A percentile compares a stretch with the other conserved stretches of the same genome.
phyloP scores from a whole-genome alignment of 2,113 vertebrate species.

The Thryonomys swinderianus region DNA sequence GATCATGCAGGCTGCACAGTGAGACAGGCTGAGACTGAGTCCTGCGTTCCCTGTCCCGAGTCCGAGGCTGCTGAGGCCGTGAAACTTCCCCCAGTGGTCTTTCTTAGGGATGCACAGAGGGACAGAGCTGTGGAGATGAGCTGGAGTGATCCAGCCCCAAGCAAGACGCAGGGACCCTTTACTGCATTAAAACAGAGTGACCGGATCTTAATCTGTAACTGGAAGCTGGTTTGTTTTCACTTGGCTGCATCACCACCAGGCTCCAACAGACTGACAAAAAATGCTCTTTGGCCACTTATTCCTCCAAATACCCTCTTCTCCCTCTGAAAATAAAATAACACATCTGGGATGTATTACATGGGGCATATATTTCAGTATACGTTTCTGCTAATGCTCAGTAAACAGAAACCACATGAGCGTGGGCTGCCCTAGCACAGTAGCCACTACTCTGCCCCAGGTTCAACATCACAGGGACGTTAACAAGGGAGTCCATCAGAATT shows the following conservation, averaged over 20 bases:
- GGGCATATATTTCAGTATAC: constrained; percentile 75
- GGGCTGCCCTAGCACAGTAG: constrained; percentile 74
- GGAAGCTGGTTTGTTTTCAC: constrained; percentile 19
- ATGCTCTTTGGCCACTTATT: constrained; percentile 13
- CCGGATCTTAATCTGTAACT: constrained; percentile 41
- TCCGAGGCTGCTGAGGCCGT: neutral
- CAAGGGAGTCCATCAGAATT: neutral
- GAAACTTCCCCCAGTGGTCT: neutral
- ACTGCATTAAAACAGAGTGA: constrained; percentile 11
- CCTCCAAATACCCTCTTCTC: constrained; percentile 68
- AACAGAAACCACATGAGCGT: constrained; percentile 81
- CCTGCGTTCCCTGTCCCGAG: neutral
- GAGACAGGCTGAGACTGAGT: neutral
- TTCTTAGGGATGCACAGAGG: neutral
- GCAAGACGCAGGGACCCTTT: neutral
- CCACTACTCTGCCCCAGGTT: constrained; percentile 47
- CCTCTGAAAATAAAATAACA: constrained; percentile 71
- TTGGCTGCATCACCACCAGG: constrained; percentile 71
- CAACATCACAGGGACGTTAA: neutral
- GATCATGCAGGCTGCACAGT: neutral
- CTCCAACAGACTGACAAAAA: constrained; percentile 61
- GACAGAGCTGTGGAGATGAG: neutral
- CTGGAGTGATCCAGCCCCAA: neutral
- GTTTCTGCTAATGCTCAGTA: constrained; percentile 82
- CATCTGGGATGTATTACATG: constrained; percentile 77